Evolutionary conservation across 2,888 invertebrate genomes (phyloP), one percentile per base, ranked within the genome.

Genomic region (Hydropsyche betteni): DNA sequence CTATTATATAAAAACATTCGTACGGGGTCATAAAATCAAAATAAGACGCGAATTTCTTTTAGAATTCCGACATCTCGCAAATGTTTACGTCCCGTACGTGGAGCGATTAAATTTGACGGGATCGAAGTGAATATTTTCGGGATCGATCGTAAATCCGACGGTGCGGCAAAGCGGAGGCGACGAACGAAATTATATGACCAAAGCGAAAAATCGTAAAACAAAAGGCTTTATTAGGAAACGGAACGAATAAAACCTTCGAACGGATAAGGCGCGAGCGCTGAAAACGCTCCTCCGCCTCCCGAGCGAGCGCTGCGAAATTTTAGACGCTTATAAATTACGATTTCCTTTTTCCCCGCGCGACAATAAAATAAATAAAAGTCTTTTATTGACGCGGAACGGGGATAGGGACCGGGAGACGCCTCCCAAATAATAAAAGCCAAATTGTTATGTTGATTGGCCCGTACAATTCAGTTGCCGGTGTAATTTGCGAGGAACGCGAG

Each of bases 321-420:
- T 76, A 75, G 75, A 75, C 70, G 75, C 75, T 76, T 78, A 78
- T 78, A 78, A 74, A 76, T 76, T 76, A 78, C 78, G 78, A 78
- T 76, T 78, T 76, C 76, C 78, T 75, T 78, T 76, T 75, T 75
- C 74, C 73, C 73, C 73, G 74, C 75, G 78, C 75, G 78, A 76
- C 76, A 76, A 71, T 76, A 74, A 78, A 76, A 77, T 75, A 76
- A 78, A 78, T 76, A 76, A 78, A 78, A 74, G 74, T 61, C 78
- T 70, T 77, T 77, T 77, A 76, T 75, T 75, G 53, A 8, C 53
- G 52, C 53, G 5, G 33, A 44, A 51, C 33, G 33, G 0, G 55
- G 12, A 55, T 7, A 55, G 16, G 16, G n/a, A 64, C 8, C 34
- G 36, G 33, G 34, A 64, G 64, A 10, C 51, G 51, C 69, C 44